Evolutionary conservation across 2,888 invertebrate species (phyloP), one percentile per base, ranked within the genome.

Genomic region (Pimpla rufipes): DNA sequence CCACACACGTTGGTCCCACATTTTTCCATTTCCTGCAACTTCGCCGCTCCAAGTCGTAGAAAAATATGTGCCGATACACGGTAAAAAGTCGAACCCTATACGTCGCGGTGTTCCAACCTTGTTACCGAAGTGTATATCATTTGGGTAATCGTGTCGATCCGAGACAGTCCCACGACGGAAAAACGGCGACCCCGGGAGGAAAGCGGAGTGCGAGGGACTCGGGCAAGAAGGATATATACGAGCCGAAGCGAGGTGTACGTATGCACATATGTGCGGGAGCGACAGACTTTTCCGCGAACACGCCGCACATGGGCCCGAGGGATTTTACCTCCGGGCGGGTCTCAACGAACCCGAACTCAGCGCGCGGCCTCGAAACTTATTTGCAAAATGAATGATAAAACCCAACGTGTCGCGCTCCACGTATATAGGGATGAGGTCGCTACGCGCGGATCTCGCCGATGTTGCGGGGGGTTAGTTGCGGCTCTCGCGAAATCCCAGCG

Each of bases 351-450:
- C 67, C 59, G 59, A 67, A 67, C 81, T 81, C 73, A n/a, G 45
- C 35, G 37, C 66, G 47, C 57, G 55, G 57, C 73, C 66, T 67
- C 62, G 59, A 73, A 77, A 81, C 81, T 81, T 76, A 66, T 71
- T 73, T 77, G 50, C 67, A 81, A 81, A 81, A 81, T 68, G 77
- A 77, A 81, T 81, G 67, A 73, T 73, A 77, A 77, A 81, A 81
- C 67, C 66, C 40, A 40, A 57, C 50, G 45, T 35, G 37, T 21
- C 57, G 47, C 37, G 23, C 18, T 68, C 66, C 40, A 70, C 37
- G 16, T 64, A 70, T 55, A 70, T 35, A 11, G 5, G 16, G 23
- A 23, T 6, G 3, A 47, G 29, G 37, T 18, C n/a, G 11, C 29
- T 35, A 50, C 59, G 59, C 8, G 74, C 18, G 35, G 35, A 35